A percentile compares a stretch with the other conserved stretches of the same genome.
Evolutionary conservation across 2,888 invertebrate genomes (phyloP).

Genomic region (Eilema griseolum): DNA sequence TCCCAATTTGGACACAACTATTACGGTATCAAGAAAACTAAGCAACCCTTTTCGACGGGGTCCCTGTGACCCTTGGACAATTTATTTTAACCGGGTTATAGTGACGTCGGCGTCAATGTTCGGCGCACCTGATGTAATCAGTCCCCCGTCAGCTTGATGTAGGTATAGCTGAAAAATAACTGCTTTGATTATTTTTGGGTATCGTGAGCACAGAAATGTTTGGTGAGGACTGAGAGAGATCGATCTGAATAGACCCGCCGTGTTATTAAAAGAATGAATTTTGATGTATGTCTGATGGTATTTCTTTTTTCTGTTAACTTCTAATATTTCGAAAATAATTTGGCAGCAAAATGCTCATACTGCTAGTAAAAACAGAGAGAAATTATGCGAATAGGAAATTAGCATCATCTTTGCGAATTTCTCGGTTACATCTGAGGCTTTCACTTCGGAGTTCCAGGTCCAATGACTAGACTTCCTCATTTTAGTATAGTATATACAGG

Average conservation of each 20-base stretch:
- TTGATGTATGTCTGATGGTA: not conserved
- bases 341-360: too few relatives aligned
- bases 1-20: conserved; percentile 35
- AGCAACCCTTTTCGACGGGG: conserved; percentile 48
- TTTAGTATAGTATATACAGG: too few relatives aligned
- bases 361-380: too few relatives aligned
- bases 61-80: conserved; percentile 41
- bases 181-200: conserved; percentile 43
- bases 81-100: conserved; percentile 51
- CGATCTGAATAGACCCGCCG: conserved; percentile 14
- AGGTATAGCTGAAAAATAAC: conserved; percentile 51
- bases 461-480: too few relatives aligned
- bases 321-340: too few relatives aligned
- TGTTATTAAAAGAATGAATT: not conserved
- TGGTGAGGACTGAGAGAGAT: conserved; percentile 4
- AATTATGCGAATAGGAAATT: too few relatives aligned
- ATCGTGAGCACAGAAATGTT: conserved; percentile 13
- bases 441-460: too few relatives aligned
- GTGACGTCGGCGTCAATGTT: conserved; percentile 53
- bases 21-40: conserved; percentile 50
- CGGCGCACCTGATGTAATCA: conserved; percentile 62
- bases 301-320: not conserved
- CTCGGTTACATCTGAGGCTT: too few relatives aligned
- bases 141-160: conserved; percentile 61
- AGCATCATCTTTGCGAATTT: too few relatives aligned